Base-by-base conservation (phyloP, 2,888 invertebrate species). In the Branchipolynoe longqiensis region DNA sequence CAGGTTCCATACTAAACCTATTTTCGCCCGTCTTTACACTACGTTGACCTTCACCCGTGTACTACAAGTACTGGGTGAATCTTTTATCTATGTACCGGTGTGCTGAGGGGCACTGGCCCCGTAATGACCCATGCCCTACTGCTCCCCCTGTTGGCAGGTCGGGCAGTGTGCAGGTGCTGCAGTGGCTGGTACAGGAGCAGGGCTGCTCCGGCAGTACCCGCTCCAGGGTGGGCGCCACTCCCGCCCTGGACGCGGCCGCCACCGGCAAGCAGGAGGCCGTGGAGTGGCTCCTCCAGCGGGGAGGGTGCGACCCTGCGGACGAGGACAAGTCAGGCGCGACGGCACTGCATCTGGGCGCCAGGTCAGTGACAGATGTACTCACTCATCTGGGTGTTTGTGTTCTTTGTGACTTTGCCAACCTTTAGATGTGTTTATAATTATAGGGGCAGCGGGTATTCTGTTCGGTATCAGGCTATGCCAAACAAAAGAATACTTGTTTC, bases 181-280 rank as follows among this genome's bases (percentile, higher is more conserved):
- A 36, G 31, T 69, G 48, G 48, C 54, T 84, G 48, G 69, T 84
- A 31, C 31, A 33, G 14, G 25, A 73, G 14, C 25, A 40, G n/a
- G 54, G 73, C 22, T 84, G 59, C 33, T 18, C 40, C 14, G 84
- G 84, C 22, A 86, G 84, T 41, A 88, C 86, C 59, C 87, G 91
- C 62, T 84, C 89, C 88, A 85, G 41, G 31, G 90, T 92, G 25
- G 94, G 94, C 0, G 93, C 94, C 1, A 93, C 94, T 0, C 91
- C 94, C 1, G 90, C 92, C 4, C 94, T 94, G 83, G 94, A 94
- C 88, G 94, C 94, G 0, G 93, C 94, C 0, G 94, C 93, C 12
- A 91, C 93, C 48, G 94, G 94, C 1, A 91, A 93, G 81, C 87
- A 93, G 22, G 89, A 90, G 6, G 90, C 92, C 4, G 86, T 94